Percentiles rank a stretch among this genome's conserved stretches.
Evolutionary conservation across 2,888 invertebrate species (phyloP).

Genomic region (Drosophila fungiperda): DNA sequence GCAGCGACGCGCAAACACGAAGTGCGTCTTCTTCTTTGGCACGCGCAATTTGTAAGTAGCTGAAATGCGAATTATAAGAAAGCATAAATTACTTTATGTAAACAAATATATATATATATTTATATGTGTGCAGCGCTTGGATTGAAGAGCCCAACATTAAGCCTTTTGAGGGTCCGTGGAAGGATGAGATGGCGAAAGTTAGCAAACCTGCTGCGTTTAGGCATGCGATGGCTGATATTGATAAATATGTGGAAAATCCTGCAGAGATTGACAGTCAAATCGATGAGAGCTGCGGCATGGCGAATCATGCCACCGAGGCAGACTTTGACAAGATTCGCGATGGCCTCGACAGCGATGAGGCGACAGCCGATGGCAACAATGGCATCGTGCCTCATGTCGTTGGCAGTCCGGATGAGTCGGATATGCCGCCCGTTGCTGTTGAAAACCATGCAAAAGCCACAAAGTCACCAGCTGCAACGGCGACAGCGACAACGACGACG

Average conservation of each 20-base stretch:
- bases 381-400: constrained; percentile 71
- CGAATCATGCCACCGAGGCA: constrained; percentile 87
- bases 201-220: constrained; percentile 91
- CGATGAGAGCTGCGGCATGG: constrained; percentile 73
- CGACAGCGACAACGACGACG: constrained; percentile 40
- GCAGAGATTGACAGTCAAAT: constrained; percentile 84
- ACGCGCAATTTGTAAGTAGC: constrained; percentile 96
- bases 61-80: constrained; percentile 5
- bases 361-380: constrained; percentile 55
- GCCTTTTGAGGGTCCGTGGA: constrained; percentile 90
- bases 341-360: constrained; percentile 83
- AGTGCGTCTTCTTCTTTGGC: constrained; percentile 97
- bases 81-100: not conserved
- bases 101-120: not conserved
- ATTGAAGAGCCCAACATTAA: constrained; percentile 94
- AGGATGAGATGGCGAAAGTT: constrained; percentile 91
- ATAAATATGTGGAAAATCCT: constrained; percentile 90
- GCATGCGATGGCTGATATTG: constrained; percentile 92
- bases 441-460: constrained; percentile 61
- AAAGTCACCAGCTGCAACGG: constrained; percentile 30
- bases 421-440: constrained; percentile 11
- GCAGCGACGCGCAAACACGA: constrained; percentile 90
- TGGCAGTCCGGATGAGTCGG: constrained; percentile 70
- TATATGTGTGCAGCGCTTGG: constrained; percentile 89
- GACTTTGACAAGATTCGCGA: constrained; percentile 90